Conservation (phyloP, 2,113 vertebrate genomes). For the Pomatostomus ruficeps region DNA sequence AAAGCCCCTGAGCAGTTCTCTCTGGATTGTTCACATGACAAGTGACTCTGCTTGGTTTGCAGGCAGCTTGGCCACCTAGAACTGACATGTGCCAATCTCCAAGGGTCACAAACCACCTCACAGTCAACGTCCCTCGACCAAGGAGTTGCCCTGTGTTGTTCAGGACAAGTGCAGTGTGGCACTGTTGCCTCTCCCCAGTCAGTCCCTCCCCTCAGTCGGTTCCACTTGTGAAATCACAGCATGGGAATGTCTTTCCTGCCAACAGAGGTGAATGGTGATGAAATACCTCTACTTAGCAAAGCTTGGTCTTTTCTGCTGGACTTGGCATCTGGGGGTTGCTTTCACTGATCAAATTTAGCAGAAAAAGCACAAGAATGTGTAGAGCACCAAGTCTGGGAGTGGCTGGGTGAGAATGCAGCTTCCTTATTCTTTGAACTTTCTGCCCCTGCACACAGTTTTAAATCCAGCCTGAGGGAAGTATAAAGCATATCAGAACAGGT, state of each 20-base stretch:
- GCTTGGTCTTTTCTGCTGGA: background rate
- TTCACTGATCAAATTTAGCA: background rate
- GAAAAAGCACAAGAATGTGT: background rate
- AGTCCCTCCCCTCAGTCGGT: background rate
- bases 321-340: background rate
- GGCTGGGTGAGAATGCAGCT: background rate
- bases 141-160: background rate
- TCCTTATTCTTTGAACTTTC: background rate
- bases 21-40: background rate
- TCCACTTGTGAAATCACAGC: background rate
- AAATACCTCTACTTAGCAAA: background rate
- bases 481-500: background rate
- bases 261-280: background rate
- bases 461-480: constrained; percentile 13
- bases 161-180: background rate
- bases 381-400: background rate
- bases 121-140: background rate
- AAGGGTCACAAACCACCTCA: background rate
- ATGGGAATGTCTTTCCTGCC: background rate
- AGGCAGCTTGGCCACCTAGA: background rate
- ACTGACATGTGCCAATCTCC: background rate
- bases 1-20: background rate
- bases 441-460: background rate
- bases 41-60: background rate
- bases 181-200: background rate